Evolutionary conservation across 35 echinoderm and acorn worm species (phyloP), one percentile per base, ranked within the genome.

Genomic region (Lytechinus pictus): DNA sequence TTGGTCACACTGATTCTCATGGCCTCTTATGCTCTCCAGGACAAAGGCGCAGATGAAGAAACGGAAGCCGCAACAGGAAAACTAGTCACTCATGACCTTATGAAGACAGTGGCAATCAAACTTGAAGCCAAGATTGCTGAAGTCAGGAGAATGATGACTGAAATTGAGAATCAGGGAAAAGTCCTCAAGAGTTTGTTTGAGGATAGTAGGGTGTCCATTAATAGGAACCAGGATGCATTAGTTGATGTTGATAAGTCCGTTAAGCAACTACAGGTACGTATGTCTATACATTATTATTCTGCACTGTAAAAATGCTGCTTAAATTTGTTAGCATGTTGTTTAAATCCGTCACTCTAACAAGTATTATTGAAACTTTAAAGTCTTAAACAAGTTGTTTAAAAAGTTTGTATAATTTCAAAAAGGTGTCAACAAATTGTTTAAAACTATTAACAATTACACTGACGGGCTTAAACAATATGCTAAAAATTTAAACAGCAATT

Each of bases 81-180:
- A 12, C 14, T 57, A 13, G 92, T 54, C n/a, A 53, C 92, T 6
- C 92, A 93, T 54, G 92, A 93, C 4, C 92, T 93, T 5, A 24
- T 93, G 92, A 93, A 93, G 54, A 93, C 8, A 57, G 52, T 93
- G 11, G 92, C 92, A 9, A 57, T 54, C 14, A 93, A 93, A 53
- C 54, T 93, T 9, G 92, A 57, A 44, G 92, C 92, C 16, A 93
- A 93, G 54, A 93, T 93, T 27, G 92, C 92, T 12, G 92, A 93
- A 57, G 52, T 93, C 10, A 54, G 54, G 92, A 14, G 92, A 19
- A 93, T 93, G 52, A 54, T 93, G 92, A 93, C 54, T 11, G 92
- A 93, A 54, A 54, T 93, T 93, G 54, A 93, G 10, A 93, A 93
- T 28, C 29, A 93, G 92, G 54, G 52, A n/a, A 93, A 93, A 54